These are phyloP conservation scores for Clusia tigrina DNA, from an alignment of 2,888 invertebrate genomes.

Conservation along the genomic window DNA sequence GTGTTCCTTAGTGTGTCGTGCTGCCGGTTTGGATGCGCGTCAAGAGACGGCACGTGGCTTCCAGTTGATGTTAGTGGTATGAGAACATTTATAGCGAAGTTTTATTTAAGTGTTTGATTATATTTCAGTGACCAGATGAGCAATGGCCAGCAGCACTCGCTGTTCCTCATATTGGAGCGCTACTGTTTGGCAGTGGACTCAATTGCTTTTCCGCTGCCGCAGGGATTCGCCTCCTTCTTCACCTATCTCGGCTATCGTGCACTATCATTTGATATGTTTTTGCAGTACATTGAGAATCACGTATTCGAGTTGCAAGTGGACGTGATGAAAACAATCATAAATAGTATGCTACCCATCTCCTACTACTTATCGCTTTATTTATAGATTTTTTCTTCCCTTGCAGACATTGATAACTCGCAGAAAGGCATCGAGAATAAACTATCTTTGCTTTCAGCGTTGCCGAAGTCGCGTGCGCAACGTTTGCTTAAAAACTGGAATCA, in stretches of 20 bases:
- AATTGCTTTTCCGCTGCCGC: conserved; percentile 83
- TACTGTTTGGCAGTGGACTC: conserved; percentile 82
- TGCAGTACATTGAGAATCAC: conserved; percentile 84
- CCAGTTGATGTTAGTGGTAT: conserved; percentile 75
- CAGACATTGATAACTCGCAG: conserved; percentile 66
- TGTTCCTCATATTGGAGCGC: conserved; percentile 82
- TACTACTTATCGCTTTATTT: background rate
- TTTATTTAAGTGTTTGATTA: background rate
- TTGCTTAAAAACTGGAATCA: conserved; percentile 81
- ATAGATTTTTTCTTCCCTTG: background rate
- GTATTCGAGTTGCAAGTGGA: conserved; percentile 89
- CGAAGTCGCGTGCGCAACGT: conserved; percentile 80
- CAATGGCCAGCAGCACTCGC: conserved; percentile 72
- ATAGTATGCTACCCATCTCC: conserved; percentile 67
- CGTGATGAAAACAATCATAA: conserved; percentile 84
- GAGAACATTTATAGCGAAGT: background rate
- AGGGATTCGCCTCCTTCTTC: conserved; percentile 89
- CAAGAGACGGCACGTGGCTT: conserved; percentile 80
- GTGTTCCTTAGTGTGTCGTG: conserved; percentile 77
- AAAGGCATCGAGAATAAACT: conserved; percentile 75
- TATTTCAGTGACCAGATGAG: conserved; percentile 75
- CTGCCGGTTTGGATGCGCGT: conserved; percentile 73
- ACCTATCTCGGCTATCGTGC: conserved; percentile 85
- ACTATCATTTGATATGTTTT: conserved; percentile 78
- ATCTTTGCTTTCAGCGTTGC: conserved; percentile 75